phyloP scores from a whole-genome alignment of 2,797 vertebrate species.

The Anguilla pacifica region DNA sequence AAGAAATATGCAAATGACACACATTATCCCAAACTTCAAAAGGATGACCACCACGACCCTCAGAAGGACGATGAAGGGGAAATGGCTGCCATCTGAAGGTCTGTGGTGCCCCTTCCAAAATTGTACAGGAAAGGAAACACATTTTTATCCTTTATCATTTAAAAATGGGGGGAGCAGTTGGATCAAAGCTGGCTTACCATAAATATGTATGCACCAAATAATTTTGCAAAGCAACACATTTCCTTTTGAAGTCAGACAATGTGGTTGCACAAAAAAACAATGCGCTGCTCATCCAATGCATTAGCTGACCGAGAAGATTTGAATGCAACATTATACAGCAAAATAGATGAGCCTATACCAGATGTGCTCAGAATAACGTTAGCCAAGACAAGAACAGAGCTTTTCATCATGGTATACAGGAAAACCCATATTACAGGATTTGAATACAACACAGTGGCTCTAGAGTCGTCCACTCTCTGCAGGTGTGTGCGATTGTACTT shows the following conservation, averaged over 20 bases:
- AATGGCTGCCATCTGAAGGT: not conserved
- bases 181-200: conserved; percentile 19
- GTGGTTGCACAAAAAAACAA: not conserved
- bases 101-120: not conserved
- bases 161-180: not conserved
- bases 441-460: not conserved
- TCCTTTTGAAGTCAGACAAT: conserved; percentile 2
- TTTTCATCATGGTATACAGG: not conserved
- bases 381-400: not conserved
- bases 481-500: not conserved
- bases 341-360: not conserved
- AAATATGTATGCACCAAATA: not conserved
- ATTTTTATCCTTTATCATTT: conserved; percentile 22
- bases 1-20: not conserved
- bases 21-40: not conserved
- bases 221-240: not conserved
- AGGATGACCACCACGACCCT: not conserved
- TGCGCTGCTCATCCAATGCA: not conserved
- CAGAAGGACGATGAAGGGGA: not conserved
- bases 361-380: not conserved
- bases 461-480: not conserved
- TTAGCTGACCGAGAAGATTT: not conserved
- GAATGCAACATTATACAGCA: not conserved
- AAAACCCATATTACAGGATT: not conserved
- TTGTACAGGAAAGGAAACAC: conserved; percentile 2